Evolutionary conservation across 2,888 invertebrate genomes (phyloP).

Genomic region (Germaria angustata): DNA sequence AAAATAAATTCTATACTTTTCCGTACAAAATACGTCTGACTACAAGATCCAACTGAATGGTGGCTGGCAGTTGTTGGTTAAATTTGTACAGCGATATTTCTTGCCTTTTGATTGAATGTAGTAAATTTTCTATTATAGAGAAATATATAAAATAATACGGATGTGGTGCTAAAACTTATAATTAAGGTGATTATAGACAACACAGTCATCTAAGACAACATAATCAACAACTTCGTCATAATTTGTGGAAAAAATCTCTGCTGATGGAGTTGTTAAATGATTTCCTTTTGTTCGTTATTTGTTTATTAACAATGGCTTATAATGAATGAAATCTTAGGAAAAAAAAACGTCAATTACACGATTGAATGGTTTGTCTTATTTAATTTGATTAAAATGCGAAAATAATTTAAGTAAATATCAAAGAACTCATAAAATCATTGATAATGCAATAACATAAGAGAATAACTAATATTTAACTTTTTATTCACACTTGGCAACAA

Average conservation of each 20-base stretch:
- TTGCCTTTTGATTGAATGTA: not conserved
- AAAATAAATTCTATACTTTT: not conserved
- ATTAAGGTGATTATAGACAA: slow-evolving; percentile 58
- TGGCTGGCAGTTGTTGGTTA: slow-evolving; percentile 1
- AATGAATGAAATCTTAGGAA: not conserved
- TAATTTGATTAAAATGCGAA: slow-evolving; percentile 7
- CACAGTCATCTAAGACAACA: slow-evolving; percentile 34
- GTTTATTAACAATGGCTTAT: not conserved
- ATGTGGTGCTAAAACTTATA: slow-evolving; percentile 61
- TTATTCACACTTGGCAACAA: not conserved
- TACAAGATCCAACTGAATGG: not conserved
- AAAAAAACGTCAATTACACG: slow-evolving; percentile 6
- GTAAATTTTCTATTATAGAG: not conserved
- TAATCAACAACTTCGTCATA: slow-evolving; percentile 14
- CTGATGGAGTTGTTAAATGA: slow-evolving; percentile 46
- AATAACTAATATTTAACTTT: not conserved
- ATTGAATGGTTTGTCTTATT: slow-evolving; percentile 13
- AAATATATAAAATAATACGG: slow-evolving; percentile 40
- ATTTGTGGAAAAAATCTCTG: not conserved
- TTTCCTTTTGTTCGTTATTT: not conserved
- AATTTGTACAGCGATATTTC: not conserved
- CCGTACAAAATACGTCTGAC: not conserved
- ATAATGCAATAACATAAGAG: not conserved
- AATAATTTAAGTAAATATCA: slow-evolving; percentile 43
- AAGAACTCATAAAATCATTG: slow-evolving; percentile 11